phyloP scores from a whole-genome alignment of 2,113 vertebrate species.

The Numida meleagris region DNA sequence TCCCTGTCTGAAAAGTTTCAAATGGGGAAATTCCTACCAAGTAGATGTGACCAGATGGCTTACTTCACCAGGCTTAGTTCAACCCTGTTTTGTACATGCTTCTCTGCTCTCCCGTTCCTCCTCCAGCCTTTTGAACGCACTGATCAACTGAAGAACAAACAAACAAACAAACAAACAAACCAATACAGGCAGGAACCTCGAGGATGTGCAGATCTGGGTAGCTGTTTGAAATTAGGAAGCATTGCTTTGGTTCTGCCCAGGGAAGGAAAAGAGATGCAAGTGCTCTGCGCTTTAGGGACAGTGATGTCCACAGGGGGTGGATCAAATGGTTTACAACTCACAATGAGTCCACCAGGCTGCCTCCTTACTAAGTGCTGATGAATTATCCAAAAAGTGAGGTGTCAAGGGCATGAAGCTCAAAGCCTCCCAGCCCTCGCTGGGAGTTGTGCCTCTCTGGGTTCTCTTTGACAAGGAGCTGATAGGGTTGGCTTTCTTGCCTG shows the following conservation, averaged over 20 bases:
- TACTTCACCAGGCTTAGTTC: not conserved
- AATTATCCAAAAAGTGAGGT: not conserved
- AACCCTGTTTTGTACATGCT: not conserved
- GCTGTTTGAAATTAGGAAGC: not conserved
- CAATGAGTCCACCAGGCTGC: not conserved
- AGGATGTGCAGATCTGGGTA: not conserved
- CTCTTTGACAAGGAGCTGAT: not conserved
- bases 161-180: not conserved
- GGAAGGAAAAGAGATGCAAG: not conserved
- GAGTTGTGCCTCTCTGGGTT: not conserved
- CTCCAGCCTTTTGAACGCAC: not conserved
- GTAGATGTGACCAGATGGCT: not conserved
- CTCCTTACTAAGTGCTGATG: not conserved
- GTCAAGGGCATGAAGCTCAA: not conserved
- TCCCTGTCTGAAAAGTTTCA: not conserved
- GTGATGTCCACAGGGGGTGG: not conserved
- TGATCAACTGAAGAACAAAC: not conserved
- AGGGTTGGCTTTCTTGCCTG: not conserved
- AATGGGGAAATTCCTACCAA: not conserved
- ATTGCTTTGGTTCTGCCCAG: not conserved
- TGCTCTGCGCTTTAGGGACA: not conserved
- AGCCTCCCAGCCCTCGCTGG: accelerated
- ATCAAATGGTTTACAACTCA: not conserved
- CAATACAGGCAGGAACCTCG: not conserved
- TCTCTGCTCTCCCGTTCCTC: not conserved